phyloP scores from a whole-genome alignment of 2,113 vertebrate species.

The Oreocharis arfaki region DNA sequence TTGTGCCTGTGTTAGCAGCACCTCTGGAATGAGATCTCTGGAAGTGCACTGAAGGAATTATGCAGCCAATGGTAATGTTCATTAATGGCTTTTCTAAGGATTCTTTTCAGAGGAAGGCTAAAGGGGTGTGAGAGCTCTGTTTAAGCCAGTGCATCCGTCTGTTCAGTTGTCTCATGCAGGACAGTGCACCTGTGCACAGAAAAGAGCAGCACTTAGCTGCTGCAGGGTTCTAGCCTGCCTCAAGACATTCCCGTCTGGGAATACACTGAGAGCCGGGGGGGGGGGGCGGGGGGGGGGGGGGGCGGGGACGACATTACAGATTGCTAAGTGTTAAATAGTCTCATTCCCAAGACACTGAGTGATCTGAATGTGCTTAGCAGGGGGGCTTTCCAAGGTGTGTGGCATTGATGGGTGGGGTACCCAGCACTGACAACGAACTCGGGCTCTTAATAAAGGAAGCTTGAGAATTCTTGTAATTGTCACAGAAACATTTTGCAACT shows the following conservation, averaged over 20 bases:
- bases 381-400: background rate
- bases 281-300: too few species aligned
- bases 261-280: background rate
- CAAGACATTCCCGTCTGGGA: background rate
- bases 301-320: too few species aligned
- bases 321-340: background rate
- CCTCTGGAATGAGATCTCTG: background rate
- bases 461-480: background rate
- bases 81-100: background rate
- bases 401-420: background rate
- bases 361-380: background rate
- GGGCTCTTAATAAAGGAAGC: background rate
- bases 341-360: background rate
- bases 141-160: background rate
- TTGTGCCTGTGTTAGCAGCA: rapidly evolving
- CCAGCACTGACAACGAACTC: background rate
- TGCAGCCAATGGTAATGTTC: background rate
- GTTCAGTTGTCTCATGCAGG: background rate
- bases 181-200: background rate
- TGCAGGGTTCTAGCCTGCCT: background rate
- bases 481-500: background rate
- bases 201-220: background rate
- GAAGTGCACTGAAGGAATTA: rapidly evolving
- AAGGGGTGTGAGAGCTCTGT: background rate
- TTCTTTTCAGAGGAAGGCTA: background rate